A percentile compares a stretch with the other conserved stretches of the same genome.
These are phyloP conservation scores for Mormyrus proboscirostris DNA, from an alignment of 2,797 vertebrate genomes.

Conservation along the genomic window DNA sequence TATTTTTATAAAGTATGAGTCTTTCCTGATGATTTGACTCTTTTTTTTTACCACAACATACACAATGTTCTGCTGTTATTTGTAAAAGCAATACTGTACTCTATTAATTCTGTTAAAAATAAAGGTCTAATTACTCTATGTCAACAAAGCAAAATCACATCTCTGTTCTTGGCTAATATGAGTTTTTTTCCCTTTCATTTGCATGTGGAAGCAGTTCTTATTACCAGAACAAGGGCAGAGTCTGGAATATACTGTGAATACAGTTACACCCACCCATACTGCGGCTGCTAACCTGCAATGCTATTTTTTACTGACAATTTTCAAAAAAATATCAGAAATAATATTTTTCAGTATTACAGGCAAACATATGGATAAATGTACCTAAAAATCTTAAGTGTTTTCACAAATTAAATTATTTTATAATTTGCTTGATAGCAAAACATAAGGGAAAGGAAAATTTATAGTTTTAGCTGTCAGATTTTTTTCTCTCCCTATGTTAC, in stretches of 20 bases:
- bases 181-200: neutral
- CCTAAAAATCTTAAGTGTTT: neutral
- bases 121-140: neutral
- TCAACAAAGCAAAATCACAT: neutral
- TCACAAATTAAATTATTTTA: neutral
- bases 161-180: neutral
- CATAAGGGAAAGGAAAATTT: neutral
- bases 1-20: neutral
- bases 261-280: neutral
- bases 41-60: neutral
- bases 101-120: conserved; percentile 3
- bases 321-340: neutral
- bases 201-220: neutral
- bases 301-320: neutral
- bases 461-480: neutral
- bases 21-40: neutral
- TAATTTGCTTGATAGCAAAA: neutral
- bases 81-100: neutral
- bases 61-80: neutral
- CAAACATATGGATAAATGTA: neutral
- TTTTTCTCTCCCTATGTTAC: neutral
- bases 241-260: neutral
- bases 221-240: neutral
- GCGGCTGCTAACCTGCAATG: neutral
- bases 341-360: neutral